phyloP scores from a whole-genome alignment of 2,113 vertebrate species.

The Tychaedon coryphoeus region DNA sequence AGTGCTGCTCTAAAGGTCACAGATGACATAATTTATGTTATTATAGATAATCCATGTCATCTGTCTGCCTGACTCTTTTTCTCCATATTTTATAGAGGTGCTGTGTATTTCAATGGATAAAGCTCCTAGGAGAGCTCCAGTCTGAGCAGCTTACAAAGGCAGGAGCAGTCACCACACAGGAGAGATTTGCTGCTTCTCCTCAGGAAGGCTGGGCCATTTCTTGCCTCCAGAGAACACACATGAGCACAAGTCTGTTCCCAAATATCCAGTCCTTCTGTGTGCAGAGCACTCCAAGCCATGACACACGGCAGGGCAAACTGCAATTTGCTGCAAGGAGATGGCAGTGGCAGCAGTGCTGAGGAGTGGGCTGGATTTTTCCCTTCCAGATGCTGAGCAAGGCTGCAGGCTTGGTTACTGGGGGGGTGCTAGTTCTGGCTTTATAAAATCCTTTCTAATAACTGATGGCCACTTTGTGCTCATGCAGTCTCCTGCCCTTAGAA shows the following conservation, averaged over 20 bases:
- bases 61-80: not conserved
- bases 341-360: not conserved
- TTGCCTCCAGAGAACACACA: not conserved
- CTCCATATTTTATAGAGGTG: not conserved
- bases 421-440: not conserved
- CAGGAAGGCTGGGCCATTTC: not conserved
- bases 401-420: not conserved
- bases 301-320: not conserved
- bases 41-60: constrained; percentile 20
- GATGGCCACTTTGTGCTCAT: not conserved
- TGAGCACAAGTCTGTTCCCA: not conserved
- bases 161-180: not conserved
- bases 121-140: not conserved
- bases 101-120: not conserved
- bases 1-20: constrained; percentile 39
- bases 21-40: constrained; percentile 27
- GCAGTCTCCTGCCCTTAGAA: not conserved
- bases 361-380: not conserved
- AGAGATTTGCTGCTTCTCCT: not conserved
- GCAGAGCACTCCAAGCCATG: not conserved
- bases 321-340: rapidly evolving
- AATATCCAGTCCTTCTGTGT: not conserved
- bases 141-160: not conserved
- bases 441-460: not conserved
- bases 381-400: not conserved